Evolutionary conservation across 1,140 invertebrate species (phyloP), one percentile per base, ranked within the genome.

Genomic region (Tachypleus tridentatus): DNA sequence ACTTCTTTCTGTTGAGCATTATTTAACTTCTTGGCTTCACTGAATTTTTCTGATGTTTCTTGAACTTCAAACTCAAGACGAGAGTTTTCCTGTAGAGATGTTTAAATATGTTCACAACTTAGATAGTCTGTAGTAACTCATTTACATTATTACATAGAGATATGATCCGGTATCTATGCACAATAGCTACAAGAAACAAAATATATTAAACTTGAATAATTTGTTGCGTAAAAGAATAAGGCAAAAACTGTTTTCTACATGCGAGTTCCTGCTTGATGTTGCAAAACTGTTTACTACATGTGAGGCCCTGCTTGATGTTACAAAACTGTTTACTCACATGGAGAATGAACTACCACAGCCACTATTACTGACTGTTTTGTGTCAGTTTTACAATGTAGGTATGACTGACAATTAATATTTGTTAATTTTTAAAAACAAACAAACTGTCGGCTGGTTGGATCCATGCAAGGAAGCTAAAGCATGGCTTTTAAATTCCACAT

Each of bases 51-150:
- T 54, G 76, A 80, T 4, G 86, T 73, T 57, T 77, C 82, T 49
- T 82, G 79, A 73, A 87, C 84, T 70, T 90, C 87, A 53, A 79
- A 79, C 69, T 89, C 87, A 3, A 89, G 72, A 11, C 75, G 74
- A 56, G 79, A 73, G 57, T 81, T 80, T 68, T 87, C 85, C 72
- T 82, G 73, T 49, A 61, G 51, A 49, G 47, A 5, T 57, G n/a
- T 57, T 11, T 5, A 10, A 57, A 5, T 11, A 11, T 4, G 4
- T 57, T 8, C 10, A 57, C 47, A 8, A 57, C n/a, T 57, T 5
- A 57, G 47, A 57, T 57, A 57, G n/a, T 4, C 8, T 54, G n/a
- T 3, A 54, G 3, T 9, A 9, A 54, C n/a, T 9, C n/a, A 54
- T 54, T 54, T 54, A 3, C 53, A 1, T 8, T 8, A 54, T 8